phyloP scores from a whole-genome alignment of 2,888 invertebrate genomes.

The Xestia ashworthii region DNA sequence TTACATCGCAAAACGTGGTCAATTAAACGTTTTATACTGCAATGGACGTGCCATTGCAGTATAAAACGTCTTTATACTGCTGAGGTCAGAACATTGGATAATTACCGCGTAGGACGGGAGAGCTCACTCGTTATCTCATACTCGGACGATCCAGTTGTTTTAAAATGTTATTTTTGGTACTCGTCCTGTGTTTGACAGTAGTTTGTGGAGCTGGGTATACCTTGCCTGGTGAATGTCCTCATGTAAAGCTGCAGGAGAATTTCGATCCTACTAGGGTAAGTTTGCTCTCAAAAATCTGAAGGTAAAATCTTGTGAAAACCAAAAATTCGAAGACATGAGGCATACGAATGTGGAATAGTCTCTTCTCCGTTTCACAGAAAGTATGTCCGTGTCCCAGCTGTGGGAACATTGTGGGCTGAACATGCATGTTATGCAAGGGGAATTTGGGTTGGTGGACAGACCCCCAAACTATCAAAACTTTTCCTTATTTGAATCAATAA shows the following conservation, averaged over 20 bases:
- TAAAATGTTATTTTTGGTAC: constrained; percentile 75
- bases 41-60: constrained; percentile 67
- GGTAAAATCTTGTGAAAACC: too few relatives aligned
- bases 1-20: constrained; percentile 58
- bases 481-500: too few relatives aligned
- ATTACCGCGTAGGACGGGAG: constrained; percentile 82
- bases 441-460: too few relatives aligned
- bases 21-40: constrained; percentile 57
- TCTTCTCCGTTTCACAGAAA: too few relatives aligned
- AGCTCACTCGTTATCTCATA: constrained; percentile 74
- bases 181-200: constrained; percentile 70
- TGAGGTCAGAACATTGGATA: constrained; percentile 83
- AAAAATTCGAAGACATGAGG: too few relatives aligned
- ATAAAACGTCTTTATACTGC: constrained; percentile 72
- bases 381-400: too few relatives aligned
- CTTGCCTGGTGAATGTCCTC: constrained; percentile 83
- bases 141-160: constrained; percentile 69
- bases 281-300: not conserved
- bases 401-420: too few relatives aligned
- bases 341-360: too few relatives aligned
- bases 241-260: constrained; percentile 83
- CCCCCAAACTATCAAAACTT: too few relatives aligned
- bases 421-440: too few relatives aligned
- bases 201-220: constrained; percentile 80
- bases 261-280: constrained; percentile 84